Evolutionary conservation across 2,888 invertebrate species (phyloP).

Genomic region (Sinohyriopsis cumingii): DNA sequence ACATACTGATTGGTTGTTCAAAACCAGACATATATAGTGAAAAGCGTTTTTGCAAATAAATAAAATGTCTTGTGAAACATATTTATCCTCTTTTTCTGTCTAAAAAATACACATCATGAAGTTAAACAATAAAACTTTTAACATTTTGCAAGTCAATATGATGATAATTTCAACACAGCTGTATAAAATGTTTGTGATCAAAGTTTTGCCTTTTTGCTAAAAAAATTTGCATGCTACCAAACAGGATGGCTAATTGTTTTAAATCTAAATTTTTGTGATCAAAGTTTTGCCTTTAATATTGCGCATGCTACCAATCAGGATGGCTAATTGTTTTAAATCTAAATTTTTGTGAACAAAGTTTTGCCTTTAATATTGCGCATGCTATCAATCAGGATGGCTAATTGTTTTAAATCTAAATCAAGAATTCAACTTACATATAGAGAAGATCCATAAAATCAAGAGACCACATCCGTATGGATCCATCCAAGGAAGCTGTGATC

Average conservation of each 20-base stretch:
- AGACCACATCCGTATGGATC: conserved; percentile 69
- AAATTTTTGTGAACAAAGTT: too few relatives aligned
- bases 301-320: neutral
- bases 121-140: neutral
- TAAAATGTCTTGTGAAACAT: neutral
- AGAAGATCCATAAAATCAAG: conserved; percentile 67
- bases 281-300: too few relatives aligned
- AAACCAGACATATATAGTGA: too few relatives aligned
- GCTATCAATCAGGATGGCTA: neutral
- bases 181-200: neutral
- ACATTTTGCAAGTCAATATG: neutral
- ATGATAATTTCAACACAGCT: neutral
- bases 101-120: neutral
- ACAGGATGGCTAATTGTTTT: too few relatives aligned
- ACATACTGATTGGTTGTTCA: too few relatives aligned
- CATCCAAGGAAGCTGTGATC: conserved; percentile 69
- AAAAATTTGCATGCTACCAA: too few relatives aligned
- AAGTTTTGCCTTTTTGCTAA: too few relatives aligned
- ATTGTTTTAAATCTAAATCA: neutral
- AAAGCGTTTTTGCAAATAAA: too few relatives aligned
- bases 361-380: neutral
- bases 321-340: too few relatives aligned
- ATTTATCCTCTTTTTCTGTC: neutral
- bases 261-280: too few relatives aligned
- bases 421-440: conserved; percentile 58